Evolutionary conservation across 2,797 vertebrate species (phyloP).

Genomic region (Sylvilagus floridanus): DNA sequence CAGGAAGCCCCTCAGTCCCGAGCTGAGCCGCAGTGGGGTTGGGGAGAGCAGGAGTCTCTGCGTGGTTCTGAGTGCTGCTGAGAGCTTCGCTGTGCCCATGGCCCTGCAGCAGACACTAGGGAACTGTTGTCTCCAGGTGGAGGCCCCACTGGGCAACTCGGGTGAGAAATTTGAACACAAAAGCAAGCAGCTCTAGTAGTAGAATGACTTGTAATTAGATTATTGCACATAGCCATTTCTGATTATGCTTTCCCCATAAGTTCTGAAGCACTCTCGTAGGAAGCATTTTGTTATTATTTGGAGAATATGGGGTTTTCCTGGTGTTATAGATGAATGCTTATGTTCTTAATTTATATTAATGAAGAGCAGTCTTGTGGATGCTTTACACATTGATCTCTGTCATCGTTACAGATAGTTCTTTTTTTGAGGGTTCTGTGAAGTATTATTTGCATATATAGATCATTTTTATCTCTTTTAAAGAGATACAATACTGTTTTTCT

Average conservation of each 20-base stretch:
- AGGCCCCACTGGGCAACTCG: not conserved
- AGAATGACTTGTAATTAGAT: not conserved
- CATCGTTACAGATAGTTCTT: not conserved
- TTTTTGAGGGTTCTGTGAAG: constrained; percentile 8
- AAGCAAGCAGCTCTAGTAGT: not conserved
- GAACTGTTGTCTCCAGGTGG: not conserved
- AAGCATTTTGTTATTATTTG: constrained; percentile 14
- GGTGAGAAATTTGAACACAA: not conserved
- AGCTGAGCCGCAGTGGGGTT: no score
- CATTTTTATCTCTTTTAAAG: constrained; percentile 27
- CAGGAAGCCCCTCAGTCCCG: not conserved
- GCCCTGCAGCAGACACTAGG: not conserved
- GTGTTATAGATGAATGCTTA: not conserved
- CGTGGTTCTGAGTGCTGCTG: not conserved
- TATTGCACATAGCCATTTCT: not conserved
- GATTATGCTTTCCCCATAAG: not conserved
- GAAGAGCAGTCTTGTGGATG: not conserved
- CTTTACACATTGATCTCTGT: constrained; percentile 19
- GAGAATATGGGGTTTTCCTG: not conserved
- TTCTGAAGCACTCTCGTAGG: not conserved
- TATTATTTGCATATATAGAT: not conserved
- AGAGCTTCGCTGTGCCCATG: not conserved
- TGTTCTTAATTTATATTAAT: constrained; percentile 1
- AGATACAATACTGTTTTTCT: constrained; percentile 3
- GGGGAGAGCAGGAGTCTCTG: not conserved